Evolutionary conservation across 1,140 invertebrate genomes (phyloP), one percentile per base, ranked within the genome.

Genomic region (Palaemon carinicauda): DNA sequence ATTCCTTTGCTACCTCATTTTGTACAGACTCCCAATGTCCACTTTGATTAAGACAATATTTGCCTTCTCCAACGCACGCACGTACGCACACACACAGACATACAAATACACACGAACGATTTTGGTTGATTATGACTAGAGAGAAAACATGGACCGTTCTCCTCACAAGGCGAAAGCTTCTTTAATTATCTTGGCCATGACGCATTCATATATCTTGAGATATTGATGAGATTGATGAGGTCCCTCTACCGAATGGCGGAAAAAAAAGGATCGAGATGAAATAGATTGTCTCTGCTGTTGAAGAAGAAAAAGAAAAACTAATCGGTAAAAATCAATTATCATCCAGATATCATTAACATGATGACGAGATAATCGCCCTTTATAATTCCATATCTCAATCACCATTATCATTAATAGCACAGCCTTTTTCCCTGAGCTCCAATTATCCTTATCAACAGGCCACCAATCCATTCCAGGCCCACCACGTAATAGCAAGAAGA

Each of bases 321-420:
- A 69, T 69, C n/a, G 29, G 21, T 41, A 41, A 12, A 41, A 41
- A 41, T 41, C 41, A 41, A 41, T 41, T 41, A 41, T 41, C 41
- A 12, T 41, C 65, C 24, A 27, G 65, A 17, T 24, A 17, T 69
- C 24, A 69, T 69, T 24, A 69, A 31, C 29, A 69, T 31, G 65
- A 69, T 24, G 65, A 27, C 24, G 29, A 27, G 65, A 27, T 69
- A 69, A 69, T 24, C 29, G 29, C 65, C 29, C 14, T 69, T 69
- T 24, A 27, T 31, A 69, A 24, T 69, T 69, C 65, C n/a, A 69
- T 69, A 69, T 69, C 65, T 69, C 65, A 69, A 69, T 69, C 65
- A 69, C 29, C 65, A 69, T 69, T 69, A 69, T 69, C 65, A 69
- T 31, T 69, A 69, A 69, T 69, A 69, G 65, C 65, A 69, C 29